Conservation (phyloP, 2,113 vertebrate genomes). For the Pagrus major region DNA sequence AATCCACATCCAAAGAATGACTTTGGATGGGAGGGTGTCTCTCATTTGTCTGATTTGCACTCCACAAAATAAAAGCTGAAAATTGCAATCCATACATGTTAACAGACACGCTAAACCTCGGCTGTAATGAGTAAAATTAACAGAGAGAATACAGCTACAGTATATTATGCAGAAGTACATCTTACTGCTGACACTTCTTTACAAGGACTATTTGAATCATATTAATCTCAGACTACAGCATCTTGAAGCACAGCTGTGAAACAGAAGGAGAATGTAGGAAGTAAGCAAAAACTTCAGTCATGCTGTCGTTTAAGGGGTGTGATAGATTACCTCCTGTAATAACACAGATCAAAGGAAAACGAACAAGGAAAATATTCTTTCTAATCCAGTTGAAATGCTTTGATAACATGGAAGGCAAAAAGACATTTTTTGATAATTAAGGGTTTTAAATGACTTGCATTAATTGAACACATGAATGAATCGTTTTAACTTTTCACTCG, state of each 20-base stretch:
- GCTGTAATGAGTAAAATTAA: background rate
- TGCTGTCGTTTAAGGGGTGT: slow-evolving; percentile 24
- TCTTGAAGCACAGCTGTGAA: background rate
- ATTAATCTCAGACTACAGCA: background rate
- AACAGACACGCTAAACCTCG: background rate
- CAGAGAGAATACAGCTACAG: background rate
- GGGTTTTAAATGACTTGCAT: slow-evolving; percentile 12
- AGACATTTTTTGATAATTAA: slow-evolving; percentile 16
- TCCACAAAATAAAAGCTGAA: no score
- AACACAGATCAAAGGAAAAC: slow-evolving; percentile 43
- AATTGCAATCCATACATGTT: background rate
- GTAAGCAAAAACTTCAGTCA: background rate
- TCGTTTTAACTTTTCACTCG: slow-evolving; percentile 25
- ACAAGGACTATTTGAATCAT: background rate
- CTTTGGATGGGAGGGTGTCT: no score
- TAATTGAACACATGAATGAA: slow-evolving; percentile 23
- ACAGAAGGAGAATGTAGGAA: background rate
- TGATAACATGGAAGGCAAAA: slow-evolving; percentile 41
- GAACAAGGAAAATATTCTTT: slow-evolving; percentile 37
- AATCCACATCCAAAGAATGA: no score
- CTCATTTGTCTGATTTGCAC: no score
- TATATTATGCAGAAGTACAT: background rate
- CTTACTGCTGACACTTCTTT: background rate
- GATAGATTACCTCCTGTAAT: slow-evolving; percentile 53
- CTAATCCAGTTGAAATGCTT: slow-evolving; percentile 5